Evolutionary conservation across 2,888 invertebrate genomes (phyloP), one percentile per base, ranked within the genome.

Genomic region (Cataglyphis rosenhaueri): DNA sequence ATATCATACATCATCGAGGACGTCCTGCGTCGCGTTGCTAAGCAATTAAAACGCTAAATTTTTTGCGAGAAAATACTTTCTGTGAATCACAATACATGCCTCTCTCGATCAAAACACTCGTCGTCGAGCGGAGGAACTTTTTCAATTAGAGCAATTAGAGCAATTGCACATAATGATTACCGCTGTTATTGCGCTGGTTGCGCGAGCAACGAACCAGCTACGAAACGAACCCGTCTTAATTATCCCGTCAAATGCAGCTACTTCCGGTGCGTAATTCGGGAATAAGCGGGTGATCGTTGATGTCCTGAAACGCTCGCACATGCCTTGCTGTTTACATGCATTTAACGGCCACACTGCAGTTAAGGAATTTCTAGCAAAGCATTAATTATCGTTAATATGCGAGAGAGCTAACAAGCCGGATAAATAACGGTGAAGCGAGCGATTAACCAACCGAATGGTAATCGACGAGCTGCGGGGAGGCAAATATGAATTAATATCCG

Each of bases 1-100:
- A 87, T 84, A 85, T 90, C 84, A 83, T 73, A 82, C 81, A 70
- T 29, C 83, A 83, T 25, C 78, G 70, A 81, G 82, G 65, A n/a
- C 12, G 21, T 79, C 41, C 12, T 32, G n/a, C 21, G 74, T 57
- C 55, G 65, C 62, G 44, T 78, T 48, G 74, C 29, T 35, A 44
- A 48, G 82, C 81, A 86, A 89, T 89, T 89, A 87, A 86, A 83
- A 84, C 81, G 62, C 9, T 9, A 10, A 61, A 55, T 82, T 89
- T 75, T 86, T 82, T 83, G 29, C 70, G 57, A 32, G 18, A 52
- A n/a, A 52, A n/a, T 52, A 9, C 15, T 38, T 25, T 29, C 35
- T 12, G 8, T 83, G 74, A 85, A 88, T 86, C 76, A 62, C 79
- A 65, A 82, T 76, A 82, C 66, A 76, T 65, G 62, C 64, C 32